Conservation (phyloP, 2,888 invertebrate species). For the Rhimphoctona megacephalus region DNA sequence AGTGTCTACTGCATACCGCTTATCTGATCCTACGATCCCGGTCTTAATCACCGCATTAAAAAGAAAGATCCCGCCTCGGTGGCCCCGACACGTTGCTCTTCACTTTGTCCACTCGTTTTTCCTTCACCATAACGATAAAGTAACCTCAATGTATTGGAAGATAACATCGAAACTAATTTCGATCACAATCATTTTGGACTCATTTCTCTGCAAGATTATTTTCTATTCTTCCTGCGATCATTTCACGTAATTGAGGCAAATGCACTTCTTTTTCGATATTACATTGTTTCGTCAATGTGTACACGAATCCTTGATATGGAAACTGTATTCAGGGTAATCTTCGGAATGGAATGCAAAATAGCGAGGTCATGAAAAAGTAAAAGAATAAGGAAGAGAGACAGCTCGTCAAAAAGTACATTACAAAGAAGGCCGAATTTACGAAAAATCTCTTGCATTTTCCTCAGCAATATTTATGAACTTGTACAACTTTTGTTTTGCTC, state of each 20-base stretch:
- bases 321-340: slow-evolving; percentile 2
- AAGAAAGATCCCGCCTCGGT: slow-evolving; percentile 50
- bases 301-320: slow-evolving; percentile 6
- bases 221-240: background rate
- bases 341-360: background rate
- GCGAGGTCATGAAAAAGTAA: background rate
- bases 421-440: slow-evolving; percentile 52
- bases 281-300: background rate
- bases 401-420: slow-evolving; percentile 61
- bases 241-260: background rate
- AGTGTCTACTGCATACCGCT: slow-evolving; percentile 40
- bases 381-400: slow-evolving; percentile 43
- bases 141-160: slow-evolving; percentile 38
- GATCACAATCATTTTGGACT: slow-evolving; percentile 15
- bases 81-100: slow-evolving; percentile 34
- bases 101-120: slow-evolving; percentile 34
- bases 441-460: slow-evolving; percentile 67
- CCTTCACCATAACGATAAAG: background rate
- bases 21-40: slow-evolving; percentile 68
- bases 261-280: background rate
- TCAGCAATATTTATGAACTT: slow-evolving; percentile 71
- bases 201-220: slow-evolving; percentile 9
- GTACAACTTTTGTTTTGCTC: slow-evolving; percentile 69
- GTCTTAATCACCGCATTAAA: slow-evolving; percentile 68
- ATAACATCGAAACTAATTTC: slow-evolving; percentile 30